These are phyloP conservation scores for Leptothorax acervorum DNA, from an alignment of 2,888 invertebrate genomes.

Conservation along the genomic window DNA sequence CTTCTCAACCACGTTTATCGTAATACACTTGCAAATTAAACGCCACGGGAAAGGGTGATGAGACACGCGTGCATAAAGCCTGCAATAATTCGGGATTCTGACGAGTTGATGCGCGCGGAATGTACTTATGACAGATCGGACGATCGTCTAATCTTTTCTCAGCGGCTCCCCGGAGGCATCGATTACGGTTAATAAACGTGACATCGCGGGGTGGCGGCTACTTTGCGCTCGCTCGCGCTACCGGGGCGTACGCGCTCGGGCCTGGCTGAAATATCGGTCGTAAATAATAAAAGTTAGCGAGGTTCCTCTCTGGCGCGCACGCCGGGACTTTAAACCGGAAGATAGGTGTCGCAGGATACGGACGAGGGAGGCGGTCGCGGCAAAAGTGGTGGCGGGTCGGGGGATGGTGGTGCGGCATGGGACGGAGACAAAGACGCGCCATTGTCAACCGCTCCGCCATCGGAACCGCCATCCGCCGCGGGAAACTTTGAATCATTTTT, in stretches of 20 bases:
- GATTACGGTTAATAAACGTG: conserved; percentile 60
- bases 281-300: conserved; percentile 86
- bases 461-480: conserved; percentile 85
- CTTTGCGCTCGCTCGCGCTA: conserved; percentile 61
- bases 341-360: conserved; percentile 85
- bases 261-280: conserved; percentile 85
- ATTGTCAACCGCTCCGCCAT: conserved; percentile 85
- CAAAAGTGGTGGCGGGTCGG: conserved; percentile 74
- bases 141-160: conserved; percentile 14
- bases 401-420: conserved; percentile 73
- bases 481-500: conserved; percentile 86
- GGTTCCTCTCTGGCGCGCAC: conserved; percentile 84
- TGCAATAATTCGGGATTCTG: neutral
- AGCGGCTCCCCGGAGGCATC: conserved; percentile 38
- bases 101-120: neutral
- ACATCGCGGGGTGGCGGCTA: conserved; percentile 56
- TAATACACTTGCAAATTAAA: neutral
- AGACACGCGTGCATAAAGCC: neutral
- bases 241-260: conserved; percentile 65
- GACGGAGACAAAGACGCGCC: conserved; percentile 85
- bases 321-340: conserved; percentile 85
- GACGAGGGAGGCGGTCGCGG: conserved; percentile 74
- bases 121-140: neutral
- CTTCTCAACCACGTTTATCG: neutral
- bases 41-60: too few species aligned